Percentiles rank a stretch among this genome's conserved stretches.
These are phyloP conservation scores for Protonemura montana DNA, from an alignment of 2,888 invertebrate genomes.

Conservation along the genomic window DNA sequence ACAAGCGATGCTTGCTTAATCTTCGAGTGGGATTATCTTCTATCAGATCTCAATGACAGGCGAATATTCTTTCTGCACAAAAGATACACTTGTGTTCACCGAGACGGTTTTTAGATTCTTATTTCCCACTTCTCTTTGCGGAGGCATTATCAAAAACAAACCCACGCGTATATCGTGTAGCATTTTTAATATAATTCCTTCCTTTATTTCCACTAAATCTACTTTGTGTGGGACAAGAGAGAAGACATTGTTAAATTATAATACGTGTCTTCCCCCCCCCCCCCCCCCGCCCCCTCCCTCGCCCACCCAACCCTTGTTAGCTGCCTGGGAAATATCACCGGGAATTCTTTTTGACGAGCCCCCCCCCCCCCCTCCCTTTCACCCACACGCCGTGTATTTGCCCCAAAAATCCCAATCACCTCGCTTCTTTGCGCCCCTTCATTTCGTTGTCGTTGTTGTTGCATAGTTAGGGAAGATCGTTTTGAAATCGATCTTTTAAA, in stretches of 20 bases:
- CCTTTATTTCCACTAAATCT: conserved; percentile 33
- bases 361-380: not conserved
- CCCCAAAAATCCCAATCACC: conserved; percentile 17
- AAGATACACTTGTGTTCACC: not conserved
- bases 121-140: not conserved
- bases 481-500: no score
- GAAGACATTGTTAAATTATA: conserved; percentile 22
- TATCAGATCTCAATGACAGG: not conserved
- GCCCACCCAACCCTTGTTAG: conserved; percentile 22
- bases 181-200: conserved; percentile 27
- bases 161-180: not conserved
- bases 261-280: conserved; percentile 21
- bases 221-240: conserved; percentile 8
- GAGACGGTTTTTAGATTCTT: not conserved
- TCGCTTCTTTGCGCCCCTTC: not conserved
- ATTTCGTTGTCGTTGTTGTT: not conserved
- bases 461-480: no score
- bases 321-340: conserved; percentile 14
- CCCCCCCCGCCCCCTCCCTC: not conserved
- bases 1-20: not conserved
- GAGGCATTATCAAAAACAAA: not conserved
- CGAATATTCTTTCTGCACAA: not conserved
- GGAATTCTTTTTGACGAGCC: conserved; percentile 34
- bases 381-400: conserved; percentile 27
- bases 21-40: not conserved